Percentiles rank a stretch among this genome's conserved stretches.
phyloP scores from a whole-genome alignment of 2,888 invertebrate genomes.

The Clivina fossor region DNA sequence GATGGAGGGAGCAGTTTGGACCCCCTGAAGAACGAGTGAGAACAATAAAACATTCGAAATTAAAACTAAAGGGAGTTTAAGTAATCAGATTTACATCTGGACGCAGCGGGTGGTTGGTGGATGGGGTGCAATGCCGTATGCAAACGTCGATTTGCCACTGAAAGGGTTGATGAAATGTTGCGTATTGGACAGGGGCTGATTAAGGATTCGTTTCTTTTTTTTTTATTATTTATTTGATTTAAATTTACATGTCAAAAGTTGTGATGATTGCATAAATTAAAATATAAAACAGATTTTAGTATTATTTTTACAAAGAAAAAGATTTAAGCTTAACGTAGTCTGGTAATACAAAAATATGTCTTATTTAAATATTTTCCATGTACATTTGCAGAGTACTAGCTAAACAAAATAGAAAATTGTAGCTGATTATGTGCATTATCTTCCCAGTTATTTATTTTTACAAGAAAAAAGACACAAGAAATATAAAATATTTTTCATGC shows the following conservation, averaged over 20 bases:
- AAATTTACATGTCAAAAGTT: not conserved
- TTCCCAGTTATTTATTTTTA: too few species aligned
- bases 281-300: too few species aligned
- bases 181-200: slow-evolving; percentile 43
- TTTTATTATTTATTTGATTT: not conserved
- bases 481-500: too few species aligned
- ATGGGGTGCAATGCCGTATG: slow-evolving; percentile 28
- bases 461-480: too few species aligned
- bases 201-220: slow-evolving; percentile 32
- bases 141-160: slow-evolving; percentile 32
- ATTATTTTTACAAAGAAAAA: too few species aligned
- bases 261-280: too few species aligned
- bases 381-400: too few species aligned
- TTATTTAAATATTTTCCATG: too few species aligned
- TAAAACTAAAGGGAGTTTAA: slow-evolving; percentile 35
- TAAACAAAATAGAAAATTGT: too few species aligned
- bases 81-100: slow-evolving; percentile 33
- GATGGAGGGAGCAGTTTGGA: slow-evolving; percentile 9
- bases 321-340: too few species aligned
- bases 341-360: too few species aligned
- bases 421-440: too few species aligned
- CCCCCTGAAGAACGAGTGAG: slow-evolving; percentile 27
- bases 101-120: slow-evolving; percentile 12
- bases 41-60: slow-evolving; percentile 32
- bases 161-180: slow-evolving; percentile 32